Conservation (phyloP, 2,797 vertebrate genomes). For the Pterois miles region DNA sequence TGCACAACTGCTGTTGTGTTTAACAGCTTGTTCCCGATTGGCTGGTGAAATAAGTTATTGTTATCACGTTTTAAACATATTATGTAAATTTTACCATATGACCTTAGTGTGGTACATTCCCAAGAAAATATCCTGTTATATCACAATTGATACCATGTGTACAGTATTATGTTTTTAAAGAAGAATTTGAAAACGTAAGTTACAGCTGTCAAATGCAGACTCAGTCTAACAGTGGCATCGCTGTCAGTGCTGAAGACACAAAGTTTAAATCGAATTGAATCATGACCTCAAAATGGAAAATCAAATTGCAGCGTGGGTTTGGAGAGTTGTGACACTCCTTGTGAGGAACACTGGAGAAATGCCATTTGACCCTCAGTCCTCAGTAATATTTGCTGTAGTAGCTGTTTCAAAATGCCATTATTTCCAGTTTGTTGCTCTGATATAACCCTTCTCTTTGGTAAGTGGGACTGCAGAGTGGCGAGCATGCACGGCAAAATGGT, state of each 20-base stretch:
- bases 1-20: background rate
- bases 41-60: background rate
- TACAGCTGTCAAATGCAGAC: background rate
- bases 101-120: no score
- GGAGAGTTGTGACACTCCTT: background rate
- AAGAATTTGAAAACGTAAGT: background rate
- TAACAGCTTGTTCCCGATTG: background rate
- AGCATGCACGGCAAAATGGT: slow-evolving; percentile 11
- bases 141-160: background rate
- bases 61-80: background rate
- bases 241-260: background rate
- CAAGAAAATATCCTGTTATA: no score
- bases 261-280: no score
- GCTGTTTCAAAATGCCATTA: slow-evolving; percentile 29
- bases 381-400: slow-evolving; percentile 4
- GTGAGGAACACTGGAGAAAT: slow-evolving; percentile 13
- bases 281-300: background rate
- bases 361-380: background rate
- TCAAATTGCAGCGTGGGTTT: background rate
- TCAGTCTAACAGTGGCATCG: background rate
- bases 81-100: background rate
- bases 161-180: background rate
- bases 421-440: slow-evolving; percentile 41
- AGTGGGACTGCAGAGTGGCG: slow-evolving; percentile 14
- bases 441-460: slow-evolving; percentile 11